These are phyloP conservation scores for Ivindomyrus marchei DNA, from an alignment of 2,113 vertebrate genomes.

Conservation along the genomic window DNA sequence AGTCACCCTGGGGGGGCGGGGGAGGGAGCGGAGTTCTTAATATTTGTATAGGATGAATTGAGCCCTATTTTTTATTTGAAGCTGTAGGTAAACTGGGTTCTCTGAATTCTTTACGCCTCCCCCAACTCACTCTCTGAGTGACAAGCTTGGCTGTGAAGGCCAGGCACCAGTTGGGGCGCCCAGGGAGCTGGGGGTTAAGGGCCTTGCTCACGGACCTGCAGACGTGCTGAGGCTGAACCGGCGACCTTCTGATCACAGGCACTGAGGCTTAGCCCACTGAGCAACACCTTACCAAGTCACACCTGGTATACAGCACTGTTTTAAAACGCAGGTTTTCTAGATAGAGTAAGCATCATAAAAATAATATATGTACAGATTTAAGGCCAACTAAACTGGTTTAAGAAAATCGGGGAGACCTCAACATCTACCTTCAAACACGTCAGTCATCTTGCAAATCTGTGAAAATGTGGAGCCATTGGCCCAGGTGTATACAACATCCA, in stretches of 20 bases:
- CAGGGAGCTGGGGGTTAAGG: too few relatives aligned
- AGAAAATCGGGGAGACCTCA: background rate
- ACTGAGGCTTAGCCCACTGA: too few relatives aligned
- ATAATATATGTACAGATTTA: background rate
- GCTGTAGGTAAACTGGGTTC: background rate
- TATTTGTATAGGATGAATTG: background rate
- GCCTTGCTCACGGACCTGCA: too few relatives aligned
- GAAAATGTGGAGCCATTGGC: slow-evolving; percentile 88
- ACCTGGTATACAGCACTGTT: background rate
- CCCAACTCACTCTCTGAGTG: too few relatives aligned
- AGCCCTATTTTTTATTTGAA: background rate
- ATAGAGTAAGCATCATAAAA: background rate
- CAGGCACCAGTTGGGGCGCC: too few relatives aligned
- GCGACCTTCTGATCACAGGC: too few relatives aligned
- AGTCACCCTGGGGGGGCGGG: background rate
- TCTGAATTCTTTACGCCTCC: too few relatives aligned
- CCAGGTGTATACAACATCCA: slow-evolving; percentile 96
- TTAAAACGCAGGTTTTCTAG: background rate
- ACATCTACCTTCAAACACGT: slow-evolving; percentile 88
- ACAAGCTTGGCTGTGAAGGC: too few relatives aligned
- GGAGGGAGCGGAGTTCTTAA: background rate
- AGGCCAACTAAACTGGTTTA: background rate
- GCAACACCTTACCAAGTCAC: background rate
- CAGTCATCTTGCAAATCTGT: slow-evolving; percentile 98
- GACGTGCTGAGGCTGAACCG: too few relatives aligned